Conservation (phyloP, 2,888 invertebrate species). For the Dendrolimus pini region DNA sequence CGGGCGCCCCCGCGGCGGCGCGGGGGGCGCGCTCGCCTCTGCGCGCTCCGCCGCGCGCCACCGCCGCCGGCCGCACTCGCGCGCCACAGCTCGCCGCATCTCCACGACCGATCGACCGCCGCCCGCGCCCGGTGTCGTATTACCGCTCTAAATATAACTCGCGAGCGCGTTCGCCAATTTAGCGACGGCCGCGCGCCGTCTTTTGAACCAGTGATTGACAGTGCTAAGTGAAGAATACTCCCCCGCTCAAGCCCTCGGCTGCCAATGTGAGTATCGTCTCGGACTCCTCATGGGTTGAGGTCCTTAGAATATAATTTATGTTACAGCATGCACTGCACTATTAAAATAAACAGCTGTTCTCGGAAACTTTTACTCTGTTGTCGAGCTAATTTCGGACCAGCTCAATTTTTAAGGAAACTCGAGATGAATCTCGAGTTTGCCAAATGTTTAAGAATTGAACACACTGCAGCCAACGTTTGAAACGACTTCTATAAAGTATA, state of each 20-base stretch:
- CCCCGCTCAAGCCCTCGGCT: conserved; percentile 37
- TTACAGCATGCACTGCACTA: conserved; percentile 48
- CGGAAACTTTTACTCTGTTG: conserved; percentile 54
- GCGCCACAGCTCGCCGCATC: conserved; percentile 51
- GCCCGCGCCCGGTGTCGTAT: conserved; percentile 71
- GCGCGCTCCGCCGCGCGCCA: neutral
- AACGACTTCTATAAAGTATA: too few relatives aligned
- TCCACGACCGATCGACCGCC: conserved; percentile 61
- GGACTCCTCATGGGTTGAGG: conserved; percentile 13
- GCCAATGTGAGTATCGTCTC: conserved; percentile 56
- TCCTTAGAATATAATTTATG: conserved; percentile 11
- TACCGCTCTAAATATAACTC: conserved; percentile 72
- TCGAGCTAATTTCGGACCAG: conserved; percentile 61
- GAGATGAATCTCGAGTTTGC: conserved; percentile 27
- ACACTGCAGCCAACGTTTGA: too few relatives aligned
- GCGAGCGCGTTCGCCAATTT: conserved; percentile 74
- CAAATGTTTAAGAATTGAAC: neutral
- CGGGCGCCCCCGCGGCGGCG: conserved; percentile 15
- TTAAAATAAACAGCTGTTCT: conserved; percentile 72
- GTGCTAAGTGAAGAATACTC: conserved; percentile 68
- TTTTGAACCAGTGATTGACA: conserved; percentile 75
- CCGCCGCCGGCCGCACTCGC: conserved; percentile 41
- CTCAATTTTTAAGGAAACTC: conserved; percentile 39
- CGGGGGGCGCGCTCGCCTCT: conserved; percentile 4
- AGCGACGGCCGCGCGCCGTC: conserved; percentile 69